Evolutionary conservation across 2,113 vertebrate genomes (phyloP), one percentile per base, ranked within the genome.

Genomic region (Ictalurus punctatus): DNA sequence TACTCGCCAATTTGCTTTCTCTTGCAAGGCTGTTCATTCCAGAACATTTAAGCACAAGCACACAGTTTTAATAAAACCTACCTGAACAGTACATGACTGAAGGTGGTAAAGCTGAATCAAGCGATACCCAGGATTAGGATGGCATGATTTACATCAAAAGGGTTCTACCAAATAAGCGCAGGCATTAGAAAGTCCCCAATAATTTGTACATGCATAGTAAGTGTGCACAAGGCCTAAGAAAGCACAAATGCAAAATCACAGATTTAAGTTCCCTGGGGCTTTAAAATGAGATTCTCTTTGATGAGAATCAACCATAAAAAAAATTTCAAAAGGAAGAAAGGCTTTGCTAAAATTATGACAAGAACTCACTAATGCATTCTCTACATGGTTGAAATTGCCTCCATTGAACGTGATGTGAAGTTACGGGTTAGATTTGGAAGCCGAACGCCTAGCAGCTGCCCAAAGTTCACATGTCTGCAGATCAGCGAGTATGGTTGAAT

Each of bases 301-400:
- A 58, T 52, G n/a, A 27, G 5, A 27, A 54, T 10, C n/a, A 30
- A 58, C 6, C 3, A 10, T 4, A n/a, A 54, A n/a, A n/a, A 52
- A 1, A 37, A 48, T 7, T 7, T 48, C 6, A 7, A 7, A 48
- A 48, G 34, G 13, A 23, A 58, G 14, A 80, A 58, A 6, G 48
- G 10, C 25, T 63, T 78, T 19, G 34, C n/a, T 40, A 44, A 87
- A 48, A 69, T 83, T 44, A 88, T 61, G 37, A 84, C 71, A 63
- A 73, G 58, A 63, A 85, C 44, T 80, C 83, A 88, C 76, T 86
- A 67, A n/a, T 81, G 16, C 87, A 89, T 90, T 88, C 89, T 78
- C 87, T 19, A 54, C 67, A 89, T 85, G 85, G 34, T 69, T 91
- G 78, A 86, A 89, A 91, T 92, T 87, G 79, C 76, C 84, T 63